phyloP scores from a whole-genome alignment of 2,888 invertebrate genomes.

The Selenia dentaria region DNA sequence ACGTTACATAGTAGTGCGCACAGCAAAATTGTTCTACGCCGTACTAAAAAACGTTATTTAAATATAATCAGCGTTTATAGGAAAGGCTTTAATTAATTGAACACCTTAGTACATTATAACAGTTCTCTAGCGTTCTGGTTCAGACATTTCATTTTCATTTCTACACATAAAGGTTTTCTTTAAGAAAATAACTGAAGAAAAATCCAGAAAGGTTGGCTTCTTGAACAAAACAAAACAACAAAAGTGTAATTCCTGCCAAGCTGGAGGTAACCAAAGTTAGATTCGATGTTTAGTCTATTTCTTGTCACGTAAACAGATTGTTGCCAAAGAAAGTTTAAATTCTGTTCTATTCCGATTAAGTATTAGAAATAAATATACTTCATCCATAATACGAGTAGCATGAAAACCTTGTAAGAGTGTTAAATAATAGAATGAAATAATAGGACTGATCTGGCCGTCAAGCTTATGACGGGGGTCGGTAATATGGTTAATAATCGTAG shows the following conservation, averaged over 20 bases:
- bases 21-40: too few relatives aligned
- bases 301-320: conserved; percentile 24
- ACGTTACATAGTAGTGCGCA: too few relatives aligned
- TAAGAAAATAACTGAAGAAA: conserved; percentile 10
- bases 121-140: not conserved
- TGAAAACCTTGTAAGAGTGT: too few relatives aligned
- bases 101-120: too few relatives aligned
- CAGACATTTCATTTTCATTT: not conserved
- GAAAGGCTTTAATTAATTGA: too few relatives aligned
- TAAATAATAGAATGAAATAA: too few relatives aligned
- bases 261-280: conserved; percentile 32
- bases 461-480: too few relatives aligned
- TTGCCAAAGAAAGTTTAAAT: conserved; percentile 10
- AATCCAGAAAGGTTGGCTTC: conserved; percentile 4
- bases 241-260: conserved; percentile 20
- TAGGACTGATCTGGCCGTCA: too few relatives aligned
- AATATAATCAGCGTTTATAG: too few relatives aligned
- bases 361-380: conserved; percentile 16
- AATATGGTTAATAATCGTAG: too few relatives aligned
- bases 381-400: too few relatives aligned
- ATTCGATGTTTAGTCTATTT: conserved; percentile 21
- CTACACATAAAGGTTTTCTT: not conserved
- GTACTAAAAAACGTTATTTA: too few relatives aligned
- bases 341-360: conserved; percentile 11
- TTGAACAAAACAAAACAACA: conserved; percentile 28